These are phyloP conservation scores for Carabus problematicus DNA, from an alignment of 2,888 invertebrate genomes.

Conservation along the genomic window DNA sequence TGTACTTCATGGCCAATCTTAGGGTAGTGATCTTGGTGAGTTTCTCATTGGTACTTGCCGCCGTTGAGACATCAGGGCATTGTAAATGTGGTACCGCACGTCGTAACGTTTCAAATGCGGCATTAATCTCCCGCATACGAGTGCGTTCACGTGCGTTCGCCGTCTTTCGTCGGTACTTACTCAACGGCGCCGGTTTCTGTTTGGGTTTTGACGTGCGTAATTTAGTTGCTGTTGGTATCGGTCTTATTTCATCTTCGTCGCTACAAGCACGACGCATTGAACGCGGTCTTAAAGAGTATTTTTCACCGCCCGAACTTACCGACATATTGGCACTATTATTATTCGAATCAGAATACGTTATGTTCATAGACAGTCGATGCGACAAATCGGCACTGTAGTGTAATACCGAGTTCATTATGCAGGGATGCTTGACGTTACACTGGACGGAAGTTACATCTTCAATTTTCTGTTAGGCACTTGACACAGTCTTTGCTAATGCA, in stretches of 20 bases:
- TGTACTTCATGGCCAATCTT: constrained; percentile 87
- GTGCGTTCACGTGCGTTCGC: constrained; percentile 88
- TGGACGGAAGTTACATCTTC: no score
- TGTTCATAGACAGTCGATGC: no score
- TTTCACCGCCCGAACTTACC: constrained; percentile 59
- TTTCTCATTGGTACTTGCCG: constrained; percentile 72
- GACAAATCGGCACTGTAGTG: no score
- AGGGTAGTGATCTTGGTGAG: constrained; percentile 90
- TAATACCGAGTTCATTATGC: no score
- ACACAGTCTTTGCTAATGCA: no score
- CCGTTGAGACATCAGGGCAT: constrained; percentile 38
- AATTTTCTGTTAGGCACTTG: no score
- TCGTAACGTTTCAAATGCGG: constrained; percentile 83
- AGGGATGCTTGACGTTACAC: no score
- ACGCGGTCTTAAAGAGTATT: constrained; percentile 73
- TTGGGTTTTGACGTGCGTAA: constrained; percentile 59
- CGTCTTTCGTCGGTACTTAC: constrained; percentile 88
- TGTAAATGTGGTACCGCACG: constrained; percentile 74
- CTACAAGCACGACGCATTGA: constrained; percentile 60
- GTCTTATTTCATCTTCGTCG: neutral
- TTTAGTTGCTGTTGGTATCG: constrained; percentile 6
- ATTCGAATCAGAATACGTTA: constrained; percentile 54
- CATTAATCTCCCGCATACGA: constrained; percentile 89
- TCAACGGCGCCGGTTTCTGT: constrained; percentile 75
- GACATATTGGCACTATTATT: constrained; percentile 54